A percentile compares a stretch with the other conserved stretches of the same genome.
phyloP scores from a whole-genome alignment of 1,140 invertebrate genomes.

The Psix sp. region DNA sequence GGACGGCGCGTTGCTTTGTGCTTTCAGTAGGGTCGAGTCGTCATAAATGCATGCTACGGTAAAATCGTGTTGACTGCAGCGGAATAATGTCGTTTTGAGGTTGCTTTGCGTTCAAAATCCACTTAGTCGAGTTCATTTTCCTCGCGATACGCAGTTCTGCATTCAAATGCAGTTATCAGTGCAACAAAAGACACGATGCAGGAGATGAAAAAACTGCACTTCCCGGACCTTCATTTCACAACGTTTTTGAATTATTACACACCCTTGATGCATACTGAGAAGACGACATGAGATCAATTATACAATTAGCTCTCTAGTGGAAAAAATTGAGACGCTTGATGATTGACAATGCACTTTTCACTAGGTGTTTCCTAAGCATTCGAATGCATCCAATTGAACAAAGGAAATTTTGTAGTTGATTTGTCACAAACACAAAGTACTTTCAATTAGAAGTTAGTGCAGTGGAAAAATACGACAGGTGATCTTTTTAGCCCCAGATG shows the following conservation, averaged over 20 bases:
- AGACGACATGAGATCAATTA: constrained; percentile 54
- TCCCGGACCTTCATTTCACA: constrained; percentile 33
- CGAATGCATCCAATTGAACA: constrained; percentile 10
- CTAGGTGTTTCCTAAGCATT: constrained; percentile 30
- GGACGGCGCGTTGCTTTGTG: constrained; percentile 23
- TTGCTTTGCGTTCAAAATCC: constrained; percentile 70
- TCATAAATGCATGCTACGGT: constrained; percentile 64
- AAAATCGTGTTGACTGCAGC: constrained; percentile 72
- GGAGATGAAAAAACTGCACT: constrained; percentile 57
- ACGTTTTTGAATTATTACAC: constrained; percentile 32
- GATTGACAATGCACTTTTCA: constrained; percentile 36
- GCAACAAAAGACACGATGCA: constrained; percentile 54
- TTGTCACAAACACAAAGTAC: constrained; percentile 1
- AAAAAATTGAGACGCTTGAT: constrained; percentile 13
- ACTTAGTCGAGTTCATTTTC: constrained; percentile 65
- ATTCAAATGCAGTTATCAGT: constrained; percentile 69
- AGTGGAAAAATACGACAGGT: constrained; percentile 4
- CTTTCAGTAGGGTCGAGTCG: constrained; percentile 32
- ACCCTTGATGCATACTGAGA: constrained; percentile 25
- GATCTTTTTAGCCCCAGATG: too few species aligned
- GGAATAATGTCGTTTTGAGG: constrained; percentile 70
- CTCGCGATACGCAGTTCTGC: constrained; percentile 53
- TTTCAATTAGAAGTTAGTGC: constrained; percentile 4
- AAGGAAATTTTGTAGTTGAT: constrained; percentile 16
- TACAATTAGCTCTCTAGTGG: constrained; percentile 37